These are phyloP conservation scores for Scatophagus argus DNA, from an alignment of 2,113 vertebrate species.

Conservation along the genomic window DNA sequence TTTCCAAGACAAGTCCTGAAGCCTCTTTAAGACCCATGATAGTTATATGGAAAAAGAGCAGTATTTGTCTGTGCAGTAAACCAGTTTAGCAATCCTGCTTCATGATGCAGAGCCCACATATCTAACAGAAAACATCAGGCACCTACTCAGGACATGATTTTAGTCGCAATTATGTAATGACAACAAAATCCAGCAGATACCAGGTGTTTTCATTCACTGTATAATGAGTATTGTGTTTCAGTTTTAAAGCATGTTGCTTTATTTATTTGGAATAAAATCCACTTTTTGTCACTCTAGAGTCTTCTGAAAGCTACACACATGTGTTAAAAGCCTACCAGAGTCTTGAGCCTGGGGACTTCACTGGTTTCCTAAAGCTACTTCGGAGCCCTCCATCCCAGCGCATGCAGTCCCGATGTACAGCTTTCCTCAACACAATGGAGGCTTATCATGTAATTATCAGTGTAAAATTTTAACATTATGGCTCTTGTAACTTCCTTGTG, in stretches of 20 bases:
- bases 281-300: constrained; percentile 59
- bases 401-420: constrained; percentile 81
- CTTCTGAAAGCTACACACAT: constrained; percentile 62
- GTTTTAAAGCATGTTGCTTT: neutral
- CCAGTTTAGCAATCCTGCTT: neutral
- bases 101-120: too few relatives aligned
- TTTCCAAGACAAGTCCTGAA: too few relatives aligned
- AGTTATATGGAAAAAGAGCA: too few relatives aligned
- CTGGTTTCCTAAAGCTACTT: constrained; percentile 85
- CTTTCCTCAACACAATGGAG: constrained; percentile 86
- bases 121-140: neutral
- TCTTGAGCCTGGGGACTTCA: constrained; percentile 83
- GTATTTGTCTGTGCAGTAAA: neutral
- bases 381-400: constrained; percentile 80
- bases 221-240: neutral
- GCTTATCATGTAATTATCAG: constrained; percentile 79
- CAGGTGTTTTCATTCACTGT: neutral
- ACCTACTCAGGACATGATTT: too few relatives aligned
- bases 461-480: neutral
- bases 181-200: neutral
- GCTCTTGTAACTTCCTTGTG: neutral
- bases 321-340: constrained; percentile 76
- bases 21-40: too few relatives aligned
- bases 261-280: neutral
- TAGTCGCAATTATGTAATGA: too few relatives aligned